phyloP scores from a whole-genome alignment of 2,797 vertebrate genomes.

The Scolopax bukidnonensis region DNA sequence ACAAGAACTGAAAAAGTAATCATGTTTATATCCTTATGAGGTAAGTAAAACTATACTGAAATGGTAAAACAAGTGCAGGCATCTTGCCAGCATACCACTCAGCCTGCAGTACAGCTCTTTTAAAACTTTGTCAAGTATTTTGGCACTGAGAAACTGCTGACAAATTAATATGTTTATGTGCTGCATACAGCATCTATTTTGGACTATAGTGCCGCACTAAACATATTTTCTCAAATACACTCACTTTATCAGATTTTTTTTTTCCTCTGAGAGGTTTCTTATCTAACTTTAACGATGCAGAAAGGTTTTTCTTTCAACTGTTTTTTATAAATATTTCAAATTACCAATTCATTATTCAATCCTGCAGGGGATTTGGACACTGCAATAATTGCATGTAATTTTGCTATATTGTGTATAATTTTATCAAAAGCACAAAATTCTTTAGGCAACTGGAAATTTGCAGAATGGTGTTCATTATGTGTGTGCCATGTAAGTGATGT shows the following conservation, averaged over 20 bases:
- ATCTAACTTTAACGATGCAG: slow-evolving; percentile 1
- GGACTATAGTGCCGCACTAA: neutral
- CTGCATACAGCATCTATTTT: slow-evolving; percentile 22
- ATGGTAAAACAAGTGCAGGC: slow-evolving; percentile 41
- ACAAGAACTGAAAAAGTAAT: slow-evolving; percentile 43
- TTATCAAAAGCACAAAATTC: neutral
- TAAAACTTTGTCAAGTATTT: slow-evolving; percentile 51
- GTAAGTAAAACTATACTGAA: slow-evolving; percentile 47
- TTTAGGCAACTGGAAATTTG: neutral
- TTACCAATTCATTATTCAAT: neutral
- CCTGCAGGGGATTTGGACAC: neutral
- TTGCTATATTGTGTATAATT: neutral
- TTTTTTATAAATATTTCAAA: slow-evolving; percentile 24
- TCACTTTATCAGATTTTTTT: slow-evolving; percentile 34
- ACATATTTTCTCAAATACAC: slow-evolving; percentile 35
- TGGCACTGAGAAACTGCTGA: slow-evolving; percentile 60
- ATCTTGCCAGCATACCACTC: slow-evolving; percentile 58
- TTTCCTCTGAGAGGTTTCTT: slow-evolving; percentile 23
- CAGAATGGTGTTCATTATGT: neutral
- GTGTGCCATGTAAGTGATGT: neutral
- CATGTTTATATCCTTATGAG: slow-evolving; percentile 42
- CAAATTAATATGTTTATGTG: slow-evolving; percentile 68
- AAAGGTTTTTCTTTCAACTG: neutral
- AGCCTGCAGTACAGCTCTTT: slow-evolving; percentile 11
- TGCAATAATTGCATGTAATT: neutral